Conservation (phyloP, 2,797 vertebrate genomes). For the Oreochromis mossambicus region DNA sequence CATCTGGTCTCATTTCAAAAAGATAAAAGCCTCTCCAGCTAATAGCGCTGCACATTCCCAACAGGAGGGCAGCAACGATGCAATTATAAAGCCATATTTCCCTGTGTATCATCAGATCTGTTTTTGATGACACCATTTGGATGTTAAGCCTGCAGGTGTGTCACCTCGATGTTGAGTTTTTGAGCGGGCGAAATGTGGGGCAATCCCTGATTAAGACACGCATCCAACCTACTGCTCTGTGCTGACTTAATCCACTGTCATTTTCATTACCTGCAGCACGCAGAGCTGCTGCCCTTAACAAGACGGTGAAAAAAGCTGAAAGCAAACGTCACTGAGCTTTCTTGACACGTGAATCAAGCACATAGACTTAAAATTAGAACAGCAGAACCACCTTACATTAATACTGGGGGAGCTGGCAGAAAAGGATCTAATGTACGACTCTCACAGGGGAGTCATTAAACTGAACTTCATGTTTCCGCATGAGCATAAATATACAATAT, state of each 20-base stretch:
- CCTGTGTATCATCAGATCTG: conserved; percentile 13
- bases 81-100: conserved; percentile 3
- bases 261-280: conserved; percentile 64
- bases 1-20: conserved; percentile 34
- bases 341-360: conserved; percentile 14
- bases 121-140: conserved; percentile 23
- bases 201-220: conserved; percentile 69
- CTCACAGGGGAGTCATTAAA: background rate
- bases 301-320: conserved; percentile 7
- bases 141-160: conserved; percentile 47
- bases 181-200: conserved; percentile 56
- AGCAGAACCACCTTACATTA: conserved; percentile 2
- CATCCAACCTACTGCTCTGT: conserved; percentile 28
- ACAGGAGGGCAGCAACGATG: background rate
- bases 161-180: conserved; percentile 45
- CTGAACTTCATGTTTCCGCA: background rate
- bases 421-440: background rate
- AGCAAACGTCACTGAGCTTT: background rate
- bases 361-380: conserved; percentile 6
- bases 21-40: conserved; percentile 33
- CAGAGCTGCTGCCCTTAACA: conserved; percentile 5
- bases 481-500: background rate
- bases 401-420: background rate
- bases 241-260: conserved; percentile 57
- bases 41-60: background rate